phyloP scores from a whole-genome alignment of 2,888 invertebrate species.

The Tigriopus californicus region DNA sequence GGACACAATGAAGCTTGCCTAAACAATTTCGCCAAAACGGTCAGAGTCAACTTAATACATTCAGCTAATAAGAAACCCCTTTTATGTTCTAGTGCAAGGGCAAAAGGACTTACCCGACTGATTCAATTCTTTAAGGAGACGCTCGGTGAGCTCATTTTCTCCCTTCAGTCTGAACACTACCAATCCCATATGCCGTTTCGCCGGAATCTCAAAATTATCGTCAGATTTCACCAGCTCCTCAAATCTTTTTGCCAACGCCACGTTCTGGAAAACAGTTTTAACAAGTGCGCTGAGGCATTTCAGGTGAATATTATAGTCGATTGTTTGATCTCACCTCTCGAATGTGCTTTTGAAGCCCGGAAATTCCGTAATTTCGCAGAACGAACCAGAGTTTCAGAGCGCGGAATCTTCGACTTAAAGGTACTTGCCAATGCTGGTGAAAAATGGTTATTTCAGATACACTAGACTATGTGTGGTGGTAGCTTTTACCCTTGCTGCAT shows the following conservation, averaged over 20 bases:
- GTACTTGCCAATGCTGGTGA: constrained; percentile 85
- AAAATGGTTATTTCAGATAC: too few species aligned
- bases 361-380: constrained; percentile 73
- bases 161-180: constrained; percentile 78
- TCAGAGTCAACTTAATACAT: too few species aligned
- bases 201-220: constrained; percentile 71
- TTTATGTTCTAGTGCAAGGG: background rate
- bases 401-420: constrained; percentile 76
- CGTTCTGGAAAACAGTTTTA: constrained; percentile 57
- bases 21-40: too few species aligned
- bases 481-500: too few species aligned
- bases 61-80: background rate
- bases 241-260: constrained; percentile 71
- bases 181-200: constrained; percentile 62
- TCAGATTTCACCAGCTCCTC: constrained; percentile 67
- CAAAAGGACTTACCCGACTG: constrained; percentile 50
- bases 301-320: too few species aligned
- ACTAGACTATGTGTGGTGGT: too few species aligned
- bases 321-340: constrained; percentile 54
- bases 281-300: too few species aligned
- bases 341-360: constrained; percentile 77
- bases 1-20: constrained; percentile 68
- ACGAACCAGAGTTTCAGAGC: constrained; percentile 93
- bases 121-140: constrained; percentile 63
- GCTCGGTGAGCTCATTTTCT: constrained; percentile 58